Evolutionary conservation across 2,113 vertebrate genomes (phyloP).

Genomic region (human): GRCh38 chr1:221025501-221026000

Average conservation of each 20-base stretch:
- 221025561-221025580: neutral
- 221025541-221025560: neutral
- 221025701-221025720: constrained; percentile 58
- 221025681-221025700: constrained; percentile 64
- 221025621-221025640: neutral
- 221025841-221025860: neutral
- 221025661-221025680: constrained; percentile 40
- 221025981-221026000: neutral
- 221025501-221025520: neutral
- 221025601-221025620: neutral
- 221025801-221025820: neutral
- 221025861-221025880: constrained; percentile 5
- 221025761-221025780: constrained; percentile 21
- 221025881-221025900: constrained; percentile 37
- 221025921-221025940: constrained; percentile 66
- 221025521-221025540: neutral
- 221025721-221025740: constrained; percentile 70
- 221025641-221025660: constrained; percentile 8
- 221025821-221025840: constrained; percentile 33
- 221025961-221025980: neutral
- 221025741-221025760: constrained; percentile 76
- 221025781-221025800: constrained; percentile 1
- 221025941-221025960: constrained; percentile 65
- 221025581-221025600: constrained; percentile 18
- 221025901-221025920: constrained; percentile 67